Evolutionary conservation across 92 coral and sea anemone species (phyloP).

Genomic region (Scolanthus callimorphus): DNA sequence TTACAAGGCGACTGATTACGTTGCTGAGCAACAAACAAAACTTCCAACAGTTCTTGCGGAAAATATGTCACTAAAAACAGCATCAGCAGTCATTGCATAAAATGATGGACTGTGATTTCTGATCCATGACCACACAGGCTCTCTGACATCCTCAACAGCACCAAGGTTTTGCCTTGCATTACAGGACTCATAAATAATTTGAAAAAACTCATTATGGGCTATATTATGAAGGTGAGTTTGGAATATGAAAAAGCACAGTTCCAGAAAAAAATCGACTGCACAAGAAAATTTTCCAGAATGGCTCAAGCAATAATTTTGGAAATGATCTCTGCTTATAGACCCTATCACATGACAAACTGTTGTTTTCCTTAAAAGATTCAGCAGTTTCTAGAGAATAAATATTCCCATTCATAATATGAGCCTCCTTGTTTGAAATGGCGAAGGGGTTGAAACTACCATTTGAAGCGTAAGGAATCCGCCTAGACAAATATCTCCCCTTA

Average conservation of each 20-base stretch:
- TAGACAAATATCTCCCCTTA: too few relatives aligned
- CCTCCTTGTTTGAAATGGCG: too few relatives aligned
- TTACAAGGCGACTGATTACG: slow-evolving; percentile 15
- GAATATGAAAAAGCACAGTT: slow-evolving; percentile 37
- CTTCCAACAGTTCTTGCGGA: slow-evolving; percentile 34
- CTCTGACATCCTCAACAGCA: slow-evolving; percentile 43
- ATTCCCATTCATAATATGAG: too few relatives aligned
- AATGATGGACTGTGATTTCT: slow-evolving; percentile 35
- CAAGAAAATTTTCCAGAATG: slow-evolving; percentile 50
- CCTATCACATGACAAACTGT: too few relatives aligned
- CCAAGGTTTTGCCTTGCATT: slow-evolving; percentile 23
- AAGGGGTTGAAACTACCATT: too few relatives aligned
- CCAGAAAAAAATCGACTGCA: slow-evolving; percentile 70
- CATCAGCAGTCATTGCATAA: slow-evolving; percentile 58
- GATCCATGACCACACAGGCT: slow-evolving; percentile 48
- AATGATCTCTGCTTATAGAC: slow-evolving; percentile 52
- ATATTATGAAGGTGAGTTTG: slow-evolving; percentile 29
- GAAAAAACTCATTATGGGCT: slow-evolving; percentile 44
- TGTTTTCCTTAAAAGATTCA: too few relatives aligned
- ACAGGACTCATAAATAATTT: slow-evolving; percentile 27
- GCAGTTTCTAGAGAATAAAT: too few relatives aligned
- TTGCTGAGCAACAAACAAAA: slow-evolving; percentile 47
- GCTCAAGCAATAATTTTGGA: slow-evolving; percentile 57
- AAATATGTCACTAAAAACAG: slow-evolving; percentile 65
- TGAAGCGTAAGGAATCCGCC: too few relatives aligned